Percentiles rank a stretch among this genome's conserved stretches.
Evolutionary conservation across 2,888 invertebrate genomes (phyloP).

Genomic region (Resseliella maxima): DNA sequence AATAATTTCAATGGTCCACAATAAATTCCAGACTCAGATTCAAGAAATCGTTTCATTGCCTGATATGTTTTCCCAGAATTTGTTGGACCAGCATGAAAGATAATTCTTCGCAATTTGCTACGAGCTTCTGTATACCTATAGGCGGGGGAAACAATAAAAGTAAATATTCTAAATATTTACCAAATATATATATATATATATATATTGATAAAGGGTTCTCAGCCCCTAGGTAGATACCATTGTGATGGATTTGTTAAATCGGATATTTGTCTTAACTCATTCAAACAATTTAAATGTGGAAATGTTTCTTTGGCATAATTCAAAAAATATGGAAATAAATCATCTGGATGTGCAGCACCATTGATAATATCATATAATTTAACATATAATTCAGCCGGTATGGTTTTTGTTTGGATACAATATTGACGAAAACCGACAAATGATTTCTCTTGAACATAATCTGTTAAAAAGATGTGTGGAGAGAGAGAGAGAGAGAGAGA

Average conservation of each 20-base stretch:
- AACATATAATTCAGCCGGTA: slow-evolving; percentile 92
- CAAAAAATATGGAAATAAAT: slow-evolving; percentile 93
- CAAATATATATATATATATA: no score
- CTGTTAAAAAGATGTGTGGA: slow-evolving; percentile 69
- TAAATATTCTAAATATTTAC: no score
- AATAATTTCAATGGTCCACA: slow-evolving; percentile 97
- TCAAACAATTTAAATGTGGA: slow-evolving; percentile 97
- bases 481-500: no score
- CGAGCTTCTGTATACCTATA: no score
- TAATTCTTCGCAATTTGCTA: slow-evolving; percentile 85
- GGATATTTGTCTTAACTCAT: slow-evolving; percentile 95
- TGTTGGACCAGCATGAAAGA: slow-evolving; percentile 98
- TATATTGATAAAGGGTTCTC: no score
- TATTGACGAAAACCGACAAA: slow-evolving; percentile 88
- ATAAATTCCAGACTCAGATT: slow-evolving; percentile 92
- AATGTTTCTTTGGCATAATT: slow-evolving; percentile 90
- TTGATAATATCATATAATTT: slow-evolving; percentile 89
- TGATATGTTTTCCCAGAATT: slow-evolving; percentile 99
- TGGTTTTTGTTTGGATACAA: slow-evolving; percentile 84
- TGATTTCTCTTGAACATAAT: slow-evolving; percentile 86
- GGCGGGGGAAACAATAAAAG: no score
- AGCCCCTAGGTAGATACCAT: slow-evolving; percentile 98
- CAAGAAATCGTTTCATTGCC: slow-evolving; percentile 88
- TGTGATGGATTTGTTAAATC: slow-evolving; percentile 94
- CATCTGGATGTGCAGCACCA: slow-evolving; percentile 85